Conservation (phyloP, 2,113 vertebrate species). For the Clinocottus analis region DNA sequence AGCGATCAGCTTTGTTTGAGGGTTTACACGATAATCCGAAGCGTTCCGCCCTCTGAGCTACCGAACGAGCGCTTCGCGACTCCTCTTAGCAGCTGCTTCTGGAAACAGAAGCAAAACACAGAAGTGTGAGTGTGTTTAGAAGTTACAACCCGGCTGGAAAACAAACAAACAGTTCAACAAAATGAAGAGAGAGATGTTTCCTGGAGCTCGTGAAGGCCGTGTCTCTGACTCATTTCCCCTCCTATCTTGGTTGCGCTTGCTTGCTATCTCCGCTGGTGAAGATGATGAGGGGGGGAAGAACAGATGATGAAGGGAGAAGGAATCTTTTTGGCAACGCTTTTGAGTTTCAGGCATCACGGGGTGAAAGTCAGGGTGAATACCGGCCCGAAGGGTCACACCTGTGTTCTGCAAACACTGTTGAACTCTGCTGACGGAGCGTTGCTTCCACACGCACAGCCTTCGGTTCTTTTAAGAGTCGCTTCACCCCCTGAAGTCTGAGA, state of each 20-base stretch:
- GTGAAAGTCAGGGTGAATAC: slow-evolving; percentile 34
- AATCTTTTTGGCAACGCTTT: slow-evolving; percentile 26
- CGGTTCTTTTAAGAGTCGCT: not conserved
- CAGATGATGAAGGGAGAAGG: slow-evolving; percentile 19
- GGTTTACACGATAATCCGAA: slow-evolving; percentile 73
- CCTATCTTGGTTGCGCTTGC: not conserved
- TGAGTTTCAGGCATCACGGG: slow-evolving; percentile 36
- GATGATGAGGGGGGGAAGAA: not conserved
- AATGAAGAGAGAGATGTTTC: not conserved
- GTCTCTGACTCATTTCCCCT: not conserved
- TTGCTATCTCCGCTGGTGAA: not conserved
- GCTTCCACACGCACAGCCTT: slow-evolving; percentile 27
- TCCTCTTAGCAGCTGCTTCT: slow-evolving; percentile 55
- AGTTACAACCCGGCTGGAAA: slow-evolving; percentile 35
- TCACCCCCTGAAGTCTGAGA: not conserved
- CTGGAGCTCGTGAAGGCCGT: not conserved
- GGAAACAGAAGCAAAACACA: slow-evolving; percentile 44
- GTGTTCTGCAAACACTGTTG: slow-evolving; percentile 44
- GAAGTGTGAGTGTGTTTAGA: slow-evolving; percentile 36
- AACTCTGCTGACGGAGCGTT: slow-evolving; percentile 54
- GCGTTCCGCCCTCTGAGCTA: slow-evolving; percentile 69
- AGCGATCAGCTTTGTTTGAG: slow-evolving; percentile 77
- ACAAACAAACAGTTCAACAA: not conserved
- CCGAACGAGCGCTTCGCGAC: slow-evolving; percentile 51
- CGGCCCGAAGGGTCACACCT: slow-evolving; percentile 67